Evolutionary conservation across 2,797 vertebrate species (phyloP).

Genomic region (Coccyzus lansbergi): DNA sequence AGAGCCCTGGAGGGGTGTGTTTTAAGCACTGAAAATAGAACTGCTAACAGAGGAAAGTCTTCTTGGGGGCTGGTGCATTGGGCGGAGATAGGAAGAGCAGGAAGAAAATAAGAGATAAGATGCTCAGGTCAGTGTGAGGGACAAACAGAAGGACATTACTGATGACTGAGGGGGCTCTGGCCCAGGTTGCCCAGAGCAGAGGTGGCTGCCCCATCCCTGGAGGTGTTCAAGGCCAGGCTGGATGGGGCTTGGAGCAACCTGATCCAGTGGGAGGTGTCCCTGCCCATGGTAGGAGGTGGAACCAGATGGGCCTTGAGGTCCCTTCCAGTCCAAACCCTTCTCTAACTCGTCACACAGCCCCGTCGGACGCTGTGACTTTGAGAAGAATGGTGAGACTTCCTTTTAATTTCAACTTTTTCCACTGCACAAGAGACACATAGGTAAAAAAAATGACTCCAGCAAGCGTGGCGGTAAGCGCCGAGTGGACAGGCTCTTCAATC

Average conservation of each 20-base stretch:
- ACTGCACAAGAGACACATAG: accelerated
- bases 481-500: not conserved
- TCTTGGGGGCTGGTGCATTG: not conserved
- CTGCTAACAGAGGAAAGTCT: not conserved
- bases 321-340: no score
- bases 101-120: not conserved
- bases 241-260: no score
- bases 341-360: not conserved
- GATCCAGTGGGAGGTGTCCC: no score
- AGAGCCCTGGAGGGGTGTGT: not conserved
- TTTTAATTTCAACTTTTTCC: not conserved
- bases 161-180: no score
- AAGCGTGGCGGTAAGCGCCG: no score
- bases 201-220: no score
- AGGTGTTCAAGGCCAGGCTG: no score
- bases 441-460: not conserved
- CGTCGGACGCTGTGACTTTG: not conserved
- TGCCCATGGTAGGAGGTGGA: no score
- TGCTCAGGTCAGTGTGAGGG: not conserved
- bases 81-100: not conserved
- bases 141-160: not conserved
- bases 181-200: no score
- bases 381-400: not conserved
- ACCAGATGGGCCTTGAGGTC: no score
- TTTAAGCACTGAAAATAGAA: not conserved